Conservation (phyloP, 2,797 vertebrate species). For the Hipposideros larvatus region DNA sequence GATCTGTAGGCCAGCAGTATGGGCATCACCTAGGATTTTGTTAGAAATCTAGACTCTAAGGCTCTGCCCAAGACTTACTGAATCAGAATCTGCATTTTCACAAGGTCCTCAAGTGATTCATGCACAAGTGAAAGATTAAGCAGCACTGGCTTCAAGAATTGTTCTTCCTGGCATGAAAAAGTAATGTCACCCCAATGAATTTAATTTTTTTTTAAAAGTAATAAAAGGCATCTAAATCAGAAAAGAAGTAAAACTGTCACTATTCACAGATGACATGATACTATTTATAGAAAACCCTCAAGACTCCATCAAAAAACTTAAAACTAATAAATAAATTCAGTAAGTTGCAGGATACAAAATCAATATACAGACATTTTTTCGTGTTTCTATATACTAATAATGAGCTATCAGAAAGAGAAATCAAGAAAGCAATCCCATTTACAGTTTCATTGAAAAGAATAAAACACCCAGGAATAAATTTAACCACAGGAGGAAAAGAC, state of each 20-base stretch:
- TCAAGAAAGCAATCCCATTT: not conserved
- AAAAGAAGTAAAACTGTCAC: too few species aligned
- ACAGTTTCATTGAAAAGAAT: too few species aligned
- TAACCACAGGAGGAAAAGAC: too few species aligned
- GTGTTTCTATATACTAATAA: not conserved
- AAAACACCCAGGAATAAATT: too few species aligned
- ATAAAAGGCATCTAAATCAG: not conserved
- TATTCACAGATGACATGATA: too few species aligned
- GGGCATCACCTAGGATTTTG: not conserved
- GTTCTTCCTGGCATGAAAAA: not conserved
- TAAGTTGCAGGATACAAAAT: not conserved
- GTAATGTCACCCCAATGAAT: not conserved
- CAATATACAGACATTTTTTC: not conserved
- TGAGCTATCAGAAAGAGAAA: not conserved
- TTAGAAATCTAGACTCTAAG: not conserved
- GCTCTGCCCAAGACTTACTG: not conserved
- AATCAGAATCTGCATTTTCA: not conserved
- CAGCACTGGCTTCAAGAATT: not conserved
- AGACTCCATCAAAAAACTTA: too few species aligned
- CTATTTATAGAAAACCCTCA: too few species aligned
- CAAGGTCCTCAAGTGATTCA: not conserved
- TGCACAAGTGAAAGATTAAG: not conserved
- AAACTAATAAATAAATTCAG: not conserved
- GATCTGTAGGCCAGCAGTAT: not conserved
- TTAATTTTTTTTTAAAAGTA: not conserved